Conservation (phyloP, 2,797 vertebrate genomes). For the Microctenopoma lineatum region DNA sequence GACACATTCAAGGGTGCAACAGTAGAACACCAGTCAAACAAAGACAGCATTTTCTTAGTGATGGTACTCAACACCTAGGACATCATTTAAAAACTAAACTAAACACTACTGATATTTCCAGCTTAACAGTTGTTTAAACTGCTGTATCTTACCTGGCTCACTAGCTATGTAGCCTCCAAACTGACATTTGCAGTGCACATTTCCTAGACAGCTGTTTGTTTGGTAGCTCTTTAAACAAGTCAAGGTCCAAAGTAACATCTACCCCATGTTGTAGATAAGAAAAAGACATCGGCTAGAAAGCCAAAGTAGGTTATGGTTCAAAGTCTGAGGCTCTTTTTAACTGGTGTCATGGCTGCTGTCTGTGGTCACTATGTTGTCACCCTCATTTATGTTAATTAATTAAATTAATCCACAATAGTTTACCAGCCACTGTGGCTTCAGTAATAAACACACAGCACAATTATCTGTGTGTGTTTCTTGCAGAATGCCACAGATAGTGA, state of each 20-base stretch:
- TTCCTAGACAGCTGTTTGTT: neutral
- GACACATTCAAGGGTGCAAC: neutral
- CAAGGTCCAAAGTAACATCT: neutral
- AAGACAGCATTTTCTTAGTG: neutral
- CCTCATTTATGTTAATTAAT: too few relatives aligned
- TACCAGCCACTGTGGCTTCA: too few relatives aligned
- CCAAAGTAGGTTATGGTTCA: neutral
- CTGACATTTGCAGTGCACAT: neutral
- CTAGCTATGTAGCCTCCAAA: neutral
- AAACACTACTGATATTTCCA: neutral
- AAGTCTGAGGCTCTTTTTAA: constrained; percentile 12
- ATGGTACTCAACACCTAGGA: neutral
- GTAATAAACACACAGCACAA: too few relatives aligned
- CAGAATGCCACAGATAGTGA: neutral
- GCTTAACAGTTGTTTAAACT: neutral
- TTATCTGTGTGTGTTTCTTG: neutral
- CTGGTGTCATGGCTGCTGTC: neutral
- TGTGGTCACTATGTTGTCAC: neutral
- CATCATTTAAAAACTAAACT: neutral
- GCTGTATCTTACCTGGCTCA: neutral
- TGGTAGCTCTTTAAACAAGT: neutral
- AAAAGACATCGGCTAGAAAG: neutral
- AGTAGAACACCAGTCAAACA: neutral
- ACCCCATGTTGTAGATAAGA: constrained; percentile 26
- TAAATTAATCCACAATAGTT: too few relatives aligned